Base-by-base conservation (phyloP, 2,113 vertebrate species). In the Xenopus borealis region DNA sequence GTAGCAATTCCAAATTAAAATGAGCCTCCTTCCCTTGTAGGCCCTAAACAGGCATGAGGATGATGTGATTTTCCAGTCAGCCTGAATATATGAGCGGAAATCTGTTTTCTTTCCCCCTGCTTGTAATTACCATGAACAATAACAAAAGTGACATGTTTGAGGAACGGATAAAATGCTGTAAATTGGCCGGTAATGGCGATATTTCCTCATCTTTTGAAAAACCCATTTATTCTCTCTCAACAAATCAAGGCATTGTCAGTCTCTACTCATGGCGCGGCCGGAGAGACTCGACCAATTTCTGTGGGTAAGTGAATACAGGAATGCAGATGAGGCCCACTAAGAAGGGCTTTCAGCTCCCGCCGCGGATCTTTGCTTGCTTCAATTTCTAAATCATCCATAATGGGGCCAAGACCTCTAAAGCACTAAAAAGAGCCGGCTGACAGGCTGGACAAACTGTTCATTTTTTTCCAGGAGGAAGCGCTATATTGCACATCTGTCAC, bases 111-210 rank as follows among this genome's bases (percentile, higher is more conserved):
- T 90, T 89, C 85, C 72, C n/a, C 63, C 88, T 81, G 89, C 90
- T 88, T 91, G 93, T 98, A 99, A 99, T 99, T 98, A 97, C 95
- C 92, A 94, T 91, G 93, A 93, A 94, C 92, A 93, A 94, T 94
- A 97, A 95, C 95, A 95, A 94, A 98, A 99, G 94, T 98, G 97
- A 98, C 96, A 98, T 94, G 94, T 98, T 96, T 98, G 95, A 98
- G 94, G 94, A 97, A 96, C 94, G 95, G 96, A 98, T 99, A 96
- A 98, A 98, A 97, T 94, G 95, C 94, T 92, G 92, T 94, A 98
- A 98, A 98, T 99, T 98, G 95, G 95, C 92, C 92, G 89, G 96
- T 98, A 99, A 98, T 94, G 94, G 94, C 93, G 94, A 98, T 98
- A 98, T 99, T 98, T 98, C 95, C 95, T 96, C 94, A 91, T 94